Percentiles rank a stretch among this genome's conserved stretches.
Evolutionary conservation across 1,140 invertebrate genomes (phyloP).

Genomic region (Patella vulgata): DNA sequence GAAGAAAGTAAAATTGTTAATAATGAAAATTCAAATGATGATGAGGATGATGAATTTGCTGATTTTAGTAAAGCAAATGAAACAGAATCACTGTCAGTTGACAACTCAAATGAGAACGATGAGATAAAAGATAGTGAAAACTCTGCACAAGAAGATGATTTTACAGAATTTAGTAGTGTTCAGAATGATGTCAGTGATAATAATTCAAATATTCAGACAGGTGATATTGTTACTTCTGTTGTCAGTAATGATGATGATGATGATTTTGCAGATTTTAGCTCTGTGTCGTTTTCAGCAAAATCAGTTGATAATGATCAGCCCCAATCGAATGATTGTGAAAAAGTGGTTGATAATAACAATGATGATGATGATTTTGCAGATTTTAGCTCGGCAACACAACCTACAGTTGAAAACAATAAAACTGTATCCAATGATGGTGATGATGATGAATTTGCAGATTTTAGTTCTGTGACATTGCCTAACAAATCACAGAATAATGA

Average conservation of each 20-base stretch:
- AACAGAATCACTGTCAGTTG: too few species aligned
- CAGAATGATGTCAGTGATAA: background rate
- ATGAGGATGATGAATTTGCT: conserved; percentile 19
- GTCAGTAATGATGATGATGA: conserved; percentile 5
- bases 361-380: too few species aligned
- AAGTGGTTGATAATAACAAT: too few species aligned
- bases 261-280: conserved; percentile 29
- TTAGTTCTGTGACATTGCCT: conserved; percentile 9
- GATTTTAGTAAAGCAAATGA: conserved; percentile 2
- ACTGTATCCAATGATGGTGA: conserved; percentile 9
- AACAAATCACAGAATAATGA: conserved; percentile 9
- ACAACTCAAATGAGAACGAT: conserved; percentile 6
- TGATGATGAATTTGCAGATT: background rate
- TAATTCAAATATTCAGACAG: background rate
- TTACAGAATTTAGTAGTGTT: background rate
- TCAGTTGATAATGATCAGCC: too few species aligned
- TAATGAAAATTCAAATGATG: background rate
- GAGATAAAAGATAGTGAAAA: conserved; percentile 23
- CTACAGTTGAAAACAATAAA: too few species aligned
- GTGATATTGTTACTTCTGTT: too few species aligned
- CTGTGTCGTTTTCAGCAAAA: too few species aligned
- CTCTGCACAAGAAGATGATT: background rate
- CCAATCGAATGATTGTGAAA: too few species aligned
- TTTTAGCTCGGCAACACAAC: too few species aligned
- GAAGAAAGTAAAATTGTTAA: conserved; percentile 8